A percentile compares a stretch with the other conserved stretches of the same genome.
These are phyloP conservation scores for Mesaphorura yosii DNA, from an alignment of 1,140 invertebrate species.

Conservation along the genomic window DNA sequence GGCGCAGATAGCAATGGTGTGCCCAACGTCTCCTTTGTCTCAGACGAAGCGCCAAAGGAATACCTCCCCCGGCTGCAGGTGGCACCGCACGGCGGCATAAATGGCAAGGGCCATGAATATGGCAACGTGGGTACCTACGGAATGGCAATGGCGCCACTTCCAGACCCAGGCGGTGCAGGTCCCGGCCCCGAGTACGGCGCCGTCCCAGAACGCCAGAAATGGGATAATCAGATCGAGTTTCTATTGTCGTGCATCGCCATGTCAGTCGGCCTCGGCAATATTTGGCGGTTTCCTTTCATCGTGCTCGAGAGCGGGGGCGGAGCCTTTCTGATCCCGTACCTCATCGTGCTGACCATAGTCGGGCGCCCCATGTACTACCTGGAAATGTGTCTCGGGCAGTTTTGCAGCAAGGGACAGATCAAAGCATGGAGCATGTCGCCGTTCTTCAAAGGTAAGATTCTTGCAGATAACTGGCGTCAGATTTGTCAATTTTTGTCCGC, in stretches of 20 bases:
- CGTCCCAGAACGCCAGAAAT: too few species aligned
- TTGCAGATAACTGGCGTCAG: too few species aligned
- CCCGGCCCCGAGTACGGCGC: too few species aligned
- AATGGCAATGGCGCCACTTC: too few species aligned
- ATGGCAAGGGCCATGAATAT: too few species aligned
- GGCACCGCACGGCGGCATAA: too few species aligned
- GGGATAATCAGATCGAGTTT: slow-evolving; percentile 44
- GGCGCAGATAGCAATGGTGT: too few species aligned
- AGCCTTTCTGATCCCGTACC: slow-evolving; percentile 46
- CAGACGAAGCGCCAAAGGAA: too few species aligned
- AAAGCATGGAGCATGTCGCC: slow-evolving; percentile 9
- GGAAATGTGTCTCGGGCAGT: slow-evolving; percentile 44
- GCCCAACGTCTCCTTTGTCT: too few species aligned
- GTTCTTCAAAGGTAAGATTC: slow-evolving; percentile 3
- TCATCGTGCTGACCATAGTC: slow-evolving; percentile 45
- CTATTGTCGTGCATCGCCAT: slow-evolving; percentile 51
- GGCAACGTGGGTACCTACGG: too few species aligned
- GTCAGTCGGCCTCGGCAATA: slow-evolving; percentile 44
- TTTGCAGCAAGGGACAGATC: slow-evolving; percentile 26
- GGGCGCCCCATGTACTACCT: slow-evolving; percentile 43
- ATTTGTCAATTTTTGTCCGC: not conserved
- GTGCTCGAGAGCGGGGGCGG: slow-evolving; percentile 40
- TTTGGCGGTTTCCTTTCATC: slow-evolving; percentile 43
- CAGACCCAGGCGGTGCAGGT: too few species aligned
- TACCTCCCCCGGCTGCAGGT: too few species aligned